phyloP scores from a whole-genome alignment of 2,113 vertebrate genomes.

The Pagrus major region DNA sequence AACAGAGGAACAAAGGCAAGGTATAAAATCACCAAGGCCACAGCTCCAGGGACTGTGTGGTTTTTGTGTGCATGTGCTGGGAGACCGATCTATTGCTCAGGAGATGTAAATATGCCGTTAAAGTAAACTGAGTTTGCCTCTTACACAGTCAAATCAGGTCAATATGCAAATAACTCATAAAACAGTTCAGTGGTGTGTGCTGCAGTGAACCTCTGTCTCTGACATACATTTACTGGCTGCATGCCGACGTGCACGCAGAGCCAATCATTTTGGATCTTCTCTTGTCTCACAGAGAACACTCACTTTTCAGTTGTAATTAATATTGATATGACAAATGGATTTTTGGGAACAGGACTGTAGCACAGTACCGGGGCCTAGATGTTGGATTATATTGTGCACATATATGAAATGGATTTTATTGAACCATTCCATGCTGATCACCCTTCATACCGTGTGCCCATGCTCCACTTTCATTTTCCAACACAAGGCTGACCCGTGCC shows the following conservation, averaged over 20 bases:
- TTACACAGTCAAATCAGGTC: constrained; percentile 15
- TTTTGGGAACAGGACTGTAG: too few species aligned
- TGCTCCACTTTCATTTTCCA: constrained; percentile 1
- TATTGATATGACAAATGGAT: background rate
- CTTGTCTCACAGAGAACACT: background rate
- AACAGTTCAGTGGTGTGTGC: constrained; percentile 14
- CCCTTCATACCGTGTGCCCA: background rate
- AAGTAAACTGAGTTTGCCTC: constrained; percentile 4
- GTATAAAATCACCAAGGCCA: constrained; percentile 40
- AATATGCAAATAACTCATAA: constrained; percentile 20
- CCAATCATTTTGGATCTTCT: constrained; percentile 22
- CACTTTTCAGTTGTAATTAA: constrained; percentile 17
- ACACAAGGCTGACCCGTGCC: background rate
- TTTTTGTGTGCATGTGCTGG: background rate
- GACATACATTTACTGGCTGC: constrained; percentile 42
- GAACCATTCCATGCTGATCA: background rate
- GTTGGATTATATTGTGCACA: background rate
- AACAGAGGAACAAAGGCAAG: background rate
- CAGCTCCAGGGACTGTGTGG: constrained; percentile 17
- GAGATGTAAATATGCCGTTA: constrained; percentile 5
- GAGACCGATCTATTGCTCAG: background rate
- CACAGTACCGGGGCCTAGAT: constrained; percentile 1
- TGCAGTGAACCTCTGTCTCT: constrained; percentile 36
- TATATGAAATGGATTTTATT: constrained; percentile 23
- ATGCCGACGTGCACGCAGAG: constrained; percentile 11